phyloP scores from a whole-genome alignment of 2,797 vertebrate genomes.

The Poecilia wingei region DNA sequence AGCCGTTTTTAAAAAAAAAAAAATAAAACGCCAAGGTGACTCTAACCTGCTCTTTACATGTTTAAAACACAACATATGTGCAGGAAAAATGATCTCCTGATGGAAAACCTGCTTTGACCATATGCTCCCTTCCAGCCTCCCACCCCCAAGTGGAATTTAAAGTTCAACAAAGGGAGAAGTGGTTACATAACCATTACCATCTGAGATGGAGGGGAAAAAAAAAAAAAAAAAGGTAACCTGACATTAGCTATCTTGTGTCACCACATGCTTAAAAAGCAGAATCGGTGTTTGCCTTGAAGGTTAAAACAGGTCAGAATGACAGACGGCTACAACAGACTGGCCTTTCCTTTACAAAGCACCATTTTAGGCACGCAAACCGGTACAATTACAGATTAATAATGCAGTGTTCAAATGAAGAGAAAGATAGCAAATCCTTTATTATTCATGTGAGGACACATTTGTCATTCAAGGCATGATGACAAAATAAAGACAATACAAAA shows the following conservation, averaged over 20 bases:
- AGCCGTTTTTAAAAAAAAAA: slow-evolving; percentile 37
- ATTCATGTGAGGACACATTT: slow-evolving; percentile 13
- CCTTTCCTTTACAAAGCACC: neutral
- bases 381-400: neutral
- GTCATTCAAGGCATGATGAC: slow-evolving; percentile 42
- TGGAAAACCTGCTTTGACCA: slow-evolving; percentile 60
- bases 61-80: slow-evolving; percentile 70
- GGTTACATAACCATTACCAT: slow-evolving; percentile 62
- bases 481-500: slow-evolving; percentile 83
- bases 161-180: slow-evolving; percentile 52
- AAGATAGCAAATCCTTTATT: slow-evolving; percentile 8
- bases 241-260: slow-evolving; percentile 65
- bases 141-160: slow-evolving; percentile 54
- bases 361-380: slow-evolving; percentile 6
- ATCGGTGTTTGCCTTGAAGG: slow-evolving; percentile 48
- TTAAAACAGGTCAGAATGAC: slow-evolving; percentile 40
- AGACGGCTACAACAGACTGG: neutral
- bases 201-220: slow-evolving; percentile 25
- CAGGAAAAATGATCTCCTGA: slow-evolving; percentile 51
- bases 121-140: slow-evolving; percentile 44
- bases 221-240: slow-evolving; percentile 44
- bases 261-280: slow-evolving; percentile 42
- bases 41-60: slow-evolving; percentile 63
- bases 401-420: neutral
- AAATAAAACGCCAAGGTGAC: slow-evolving; percentile 46